Base-by-base conservation (phyloP, 2,888 invertebrate genomes). In the Agriopis leucophaearia region DNA sequence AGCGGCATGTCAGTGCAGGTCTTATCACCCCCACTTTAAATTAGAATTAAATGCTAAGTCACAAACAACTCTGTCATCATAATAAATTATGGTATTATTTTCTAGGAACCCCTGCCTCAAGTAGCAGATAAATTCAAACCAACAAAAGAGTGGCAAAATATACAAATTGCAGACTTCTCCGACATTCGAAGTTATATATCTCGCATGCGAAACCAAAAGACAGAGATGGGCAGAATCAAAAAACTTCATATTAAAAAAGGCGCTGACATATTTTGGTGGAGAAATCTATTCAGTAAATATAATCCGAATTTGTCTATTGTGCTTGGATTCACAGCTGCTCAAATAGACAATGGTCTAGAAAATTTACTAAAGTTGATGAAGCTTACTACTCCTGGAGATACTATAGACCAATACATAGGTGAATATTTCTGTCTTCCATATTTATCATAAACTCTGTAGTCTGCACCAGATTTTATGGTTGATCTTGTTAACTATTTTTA, bases 131-230 rank as follows among this genome's bases (percentile, higher is more conserved):
- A 79, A 72, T 74, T 94, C 8, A 88, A 88, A 82, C 91, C 92
- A 50, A 93, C 93, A 45, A 89, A 88, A 65, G 94, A 96, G 79
- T 97, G 97, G 97, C 96, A 97, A 86, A 93, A 95, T 68, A 88
- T 94, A 68, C 96, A 96, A 87, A 89, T 96, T 1, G 94, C 95
- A 9, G 95, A 96, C 76, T 97, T 97, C 86, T 95, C 95, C 8
- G 88, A 95, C 50, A 81, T 96, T 4, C 92, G 96, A 79, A 88
- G 95, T 81, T 95, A 95, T 62, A 80, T 95, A 63, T 86, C 88
- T 16, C 78, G 86, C n/a, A 75, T 91, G 71, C 73, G 80, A 16
- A 75, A 79, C 4, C 86, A 86, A 36, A 84, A 79, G 70, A 44
- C 72, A 40, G 86, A 84, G 81, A 79, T 82, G 9, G 71, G 65